phyloP scores from a whole-genome alignment of 2,888 invertebrate genomes.

The Diploptera punctata region DNA sequence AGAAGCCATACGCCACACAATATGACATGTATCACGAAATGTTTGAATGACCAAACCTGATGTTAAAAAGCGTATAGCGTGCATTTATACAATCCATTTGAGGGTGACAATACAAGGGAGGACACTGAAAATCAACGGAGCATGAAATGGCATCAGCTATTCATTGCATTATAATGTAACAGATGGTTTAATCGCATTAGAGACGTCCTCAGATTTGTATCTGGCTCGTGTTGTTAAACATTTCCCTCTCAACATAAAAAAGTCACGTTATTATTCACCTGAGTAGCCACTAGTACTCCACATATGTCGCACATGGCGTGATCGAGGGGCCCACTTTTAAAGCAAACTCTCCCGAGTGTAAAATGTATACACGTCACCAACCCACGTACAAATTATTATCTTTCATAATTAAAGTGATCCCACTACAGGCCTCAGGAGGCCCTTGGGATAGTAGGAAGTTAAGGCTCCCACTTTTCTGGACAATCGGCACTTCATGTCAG shows the following conservation, averaged over 20 bases:
- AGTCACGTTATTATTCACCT: slow-evolving; percentile 30
- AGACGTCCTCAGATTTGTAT: slow-evolving; percentile 28
- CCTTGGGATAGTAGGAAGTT: no score
- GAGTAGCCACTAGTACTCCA: neutral
- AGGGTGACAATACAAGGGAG: neutral
- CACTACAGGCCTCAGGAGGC: no score
- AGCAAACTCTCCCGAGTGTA: no score
- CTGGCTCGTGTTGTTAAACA: slow-evolving; percentile 7
- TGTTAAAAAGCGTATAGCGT: neutral
- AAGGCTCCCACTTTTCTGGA: no score
- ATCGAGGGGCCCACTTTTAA: no score
- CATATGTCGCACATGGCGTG: slow-evolving; percentile 31
- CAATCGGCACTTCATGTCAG: no score
- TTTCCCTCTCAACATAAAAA: slow-evolving; percentile 47
- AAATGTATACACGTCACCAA: no score
- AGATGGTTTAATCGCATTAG: slow-evolving; percentile 37
- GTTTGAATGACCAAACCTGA: neutral
- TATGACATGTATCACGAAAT: neutral
- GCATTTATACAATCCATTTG: no score
- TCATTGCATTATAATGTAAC: slow-evolving; percentile 28
- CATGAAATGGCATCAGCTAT: slow-evolving; percentile 50
- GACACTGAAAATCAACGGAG: slow-evolving; percentile 47
- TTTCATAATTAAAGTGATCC: no score
- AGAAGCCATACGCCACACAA: no score
- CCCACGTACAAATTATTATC: no score